Conservation (phyloP, 2,113 vertebrate genomes). For the Aldabrachelys gigantea region DNA sequence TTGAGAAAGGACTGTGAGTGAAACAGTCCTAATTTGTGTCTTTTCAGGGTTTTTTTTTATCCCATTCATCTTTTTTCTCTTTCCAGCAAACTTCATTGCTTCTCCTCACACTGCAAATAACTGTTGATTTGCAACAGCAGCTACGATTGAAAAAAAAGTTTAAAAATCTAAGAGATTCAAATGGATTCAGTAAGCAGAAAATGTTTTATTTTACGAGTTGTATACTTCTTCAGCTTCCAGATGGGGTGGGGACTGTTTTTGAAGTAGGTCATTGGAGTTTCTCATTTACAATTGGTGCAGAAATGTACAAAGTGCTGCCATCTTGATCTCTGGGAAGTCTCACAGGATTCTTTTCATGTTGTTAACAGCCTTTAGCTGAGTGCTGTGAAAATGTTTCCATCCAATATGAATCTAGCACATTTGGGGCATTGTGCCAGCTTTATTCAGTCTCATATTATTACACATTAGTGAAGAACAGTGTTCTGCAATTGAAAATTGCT, state of each 20-base stretch:
- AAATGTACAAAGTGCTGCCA: background rate
- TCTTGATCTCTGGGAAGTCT: background rate
- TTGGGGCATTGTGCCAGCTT: background rate
- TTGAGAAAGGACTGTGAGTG: background rate
- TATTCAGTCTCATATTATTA: background rate
- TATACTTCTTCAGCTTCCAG: background rate
- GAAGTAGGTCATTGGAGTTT: background rate
- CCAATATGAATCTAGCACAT: background rate
- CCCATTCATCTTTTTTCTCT: background rate
- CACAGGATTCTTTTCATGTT: background rate
- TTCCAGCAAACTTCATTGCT: rapidly evolving
- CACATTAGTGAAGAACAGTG: background rate
- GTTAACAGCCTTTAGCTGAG: background rate
- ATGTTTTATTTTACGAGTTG: background rate
- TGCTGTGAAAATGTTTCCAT: background rate
- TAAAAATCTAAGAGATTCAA: background rate
- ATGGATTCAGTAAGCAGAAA: background rate
- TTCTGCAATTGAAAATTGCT: background rate
- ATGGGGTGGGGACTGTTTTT: background rate
- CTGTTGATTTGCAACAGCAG: background rate
- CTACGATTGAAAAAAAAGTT: background rate
- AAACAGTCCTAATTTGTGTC: background rate
- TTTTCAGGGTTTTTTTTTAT: rapidly evolving
- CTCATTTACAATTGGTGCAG: background rate
- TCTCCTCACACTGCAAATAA: background rate